Percentiles rank a stretch among this genome's conserved stretches.
Conservation (phyloP, 2,797 vertebrate genomes). For the Smutsia gigantea region DNA sequence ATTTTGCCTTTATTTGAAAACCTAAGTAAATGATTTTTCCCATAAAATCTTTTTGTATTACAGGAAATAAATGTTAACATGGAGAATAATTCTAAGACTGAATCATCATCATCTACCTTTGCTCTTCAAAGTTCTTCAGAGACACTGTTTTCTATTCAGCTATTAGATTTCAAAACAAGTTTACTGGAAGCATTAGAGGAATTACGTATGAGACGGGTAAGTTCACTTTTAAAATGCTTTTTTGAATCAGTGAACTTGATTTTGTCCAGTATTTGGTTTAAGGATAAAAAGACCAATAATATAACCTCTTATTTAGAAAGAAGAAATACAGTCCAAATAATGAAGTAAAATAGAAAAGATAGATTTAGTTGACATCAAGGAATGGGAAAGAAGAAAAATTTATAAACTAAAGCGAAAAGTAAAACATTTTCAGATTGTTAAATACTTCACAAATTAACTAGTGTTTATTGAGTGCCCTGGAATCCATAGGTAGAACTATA, state of each 20-base stretch:
- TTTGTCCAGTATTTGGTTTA: conserved; percentile 11
- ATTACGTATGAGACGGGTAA: conserved; percentile 94
- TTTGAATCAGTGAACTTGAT: conserved; percentile 43
- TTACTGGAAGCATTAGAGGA: conserved; percentile 95
- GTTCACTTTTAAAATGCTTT: conserved; percentile 12
- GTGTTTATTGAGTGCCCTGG: neutral
- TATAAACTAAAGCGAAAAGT: conserved; percentile 46
- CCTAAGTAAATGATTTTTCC: neutral
- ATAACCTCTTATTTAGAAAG: conserved; percentile 18
- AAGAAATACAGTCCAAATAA: conserved; percentile 10
- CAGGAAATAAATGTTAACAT: conserved; percentile 81
- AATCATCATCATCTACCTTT: conserved; percentile 74
- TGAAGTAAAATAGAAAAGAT: conserved; percentile 4
- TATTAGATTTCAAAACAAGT: conserved; percentile 93
- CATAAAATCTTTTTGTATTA: conserved; percentile 72
- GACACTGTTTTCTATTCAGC: conserved; percentile 89
- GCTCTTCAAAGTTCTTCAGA: conserved; percentile 85
- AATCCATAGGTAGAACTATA: neutral
- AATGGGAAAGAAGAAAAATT: conserved; percentile 35
- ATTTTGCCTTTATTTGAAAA: conserved; percentile 48
- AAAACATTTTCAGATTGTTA: conserved; percentile 32
- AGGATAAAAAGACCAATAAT: neutral
- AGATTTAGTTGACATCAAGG: conserved; percentile 24
- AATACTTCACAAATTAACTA: neutral
- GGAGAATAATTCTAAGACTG: conserved; percentile 81